Evolutionary conservation across 2,888 invertebrate species (phyloP).

Genomic region (Lottia scabra): DNA sequence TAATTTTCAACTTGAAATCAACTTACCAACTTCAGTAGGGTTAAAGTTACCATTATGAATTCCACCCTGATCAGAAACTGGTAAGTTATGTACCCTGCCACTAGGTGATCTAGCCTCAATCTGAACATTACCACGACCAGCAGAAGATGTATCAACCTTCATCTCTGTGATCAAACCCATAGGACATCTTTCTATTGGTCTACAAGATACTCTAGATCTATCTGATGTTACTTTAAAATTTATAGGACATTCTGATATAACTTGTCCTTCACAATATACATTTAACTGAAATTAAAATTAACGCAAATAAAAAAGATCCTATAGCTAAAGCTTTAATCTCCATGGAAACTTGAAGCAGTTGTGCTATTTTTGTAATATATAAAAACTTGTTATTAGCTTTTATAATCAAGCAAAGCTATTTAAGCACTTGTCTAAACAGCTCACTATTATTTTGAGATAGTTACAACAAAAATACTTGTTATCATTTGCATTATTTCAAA

Average conservation of each 20-base stretch:
- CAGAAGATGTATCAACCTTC: constrained; percentile 71
- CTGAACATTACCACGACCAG: constrained; percentile 81
- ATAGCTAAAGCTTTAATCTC: too few species aligned
- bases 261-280: constrained; percentile 75
- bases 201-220: constrained; percentile 81
- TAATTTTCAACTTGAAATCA: too few species aligned
- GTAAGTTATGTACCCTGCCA: constrained; percentile 84
- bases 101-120: constrained; percentile 94
- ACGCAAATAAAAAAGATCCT: neutral
- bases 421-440: too few species aligned
- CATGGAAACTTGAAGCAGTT: too few species aligned
- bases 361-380: too few species aligned
- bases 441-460: too few species aligned
- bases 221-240: constrained; percentile 90
- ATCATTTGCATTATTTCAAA: too few species aligned
- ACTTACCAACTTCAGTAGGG: constrained; percentile 90
- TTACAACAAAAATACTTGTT: too few species aligned
- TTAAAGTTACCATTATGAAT: constrained; percentile 93
- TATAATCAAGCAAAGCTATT: too few species aligned
- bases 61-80: constrained; percentile 71
- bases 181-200: constrained; percentile 48
- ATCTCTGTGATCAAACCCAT: constrained; percentile 54
- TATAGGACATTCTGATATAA: constrained; percentile 75
- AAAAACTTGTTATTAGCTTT: too few species aligned
- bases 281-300: constrained; percentile 70